These are phyloP conservation scores for Pyrocoelia pectoralis DNA, from an alignment of 2,888 invertebrate species.

Conservation along the genomic window DNA sequence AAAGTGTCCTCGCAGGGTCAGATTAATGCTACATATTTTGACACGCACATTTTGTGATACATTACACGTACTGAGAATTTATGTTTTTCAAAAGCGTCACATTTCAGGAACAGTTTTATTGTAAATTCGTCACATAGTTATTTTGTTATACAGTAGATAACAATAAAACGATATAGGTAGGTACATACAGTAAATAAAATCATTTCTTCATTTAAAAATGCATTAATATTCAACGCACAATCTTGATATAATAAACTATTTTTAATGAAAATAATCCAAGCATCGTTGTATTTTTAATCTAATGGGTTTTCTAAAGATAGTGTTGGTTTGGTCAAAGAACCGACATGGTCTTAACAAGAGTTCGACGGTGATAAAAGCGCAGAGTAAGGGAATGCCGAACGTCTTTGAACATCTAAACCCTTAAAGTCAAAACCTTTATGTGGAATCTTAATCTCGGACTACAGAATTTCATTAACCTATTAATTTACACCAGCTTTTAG, in stretches of 20 bases:
- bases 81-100: too few species aligned
- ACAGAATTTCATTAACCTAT: slow-evolving; percentile 51
- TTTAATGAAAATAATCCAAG: background rate
- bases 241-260: background rate
- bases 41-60: too few species aligned
- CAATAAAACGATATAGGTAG: too few species aligned
- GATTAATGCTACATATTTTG: too few species aligned
- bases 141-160: too few species aligned
- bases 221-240: background rate
- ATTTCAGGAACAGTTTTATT: too few species aligned
- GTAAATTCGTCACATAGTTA: too few species aligned
- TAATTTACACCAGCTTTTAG: slow-evolving; percentile 44
- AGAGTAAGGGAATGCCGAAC: slow-evolving; percentile 43
- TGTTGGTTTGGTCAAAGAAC: slow-evolving; percentile 29
- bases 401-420: slow-evolving; percentile 48
- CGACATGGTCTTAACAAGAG: slow-evolving; percentile 27
- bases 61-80: too few species aligned
- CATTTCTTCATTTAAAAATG: background rate
- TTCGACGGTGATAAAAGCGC: slow-evolving; percentile 32
- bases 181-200: background rate
- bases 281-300: slow-evolving; percentile 23
- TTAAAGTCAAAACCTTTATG: slow-evolving; percentile 47
- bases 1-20: too few species aligned
- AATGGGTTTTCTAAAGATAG: slow-evolving; percentile 36
- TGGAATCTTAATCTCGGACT: slow-evolving; percentile 51